phyloP scores from a whole-genome alignment of 2,113 vertebrate genomes.

The Morone chrysops region DNA sequence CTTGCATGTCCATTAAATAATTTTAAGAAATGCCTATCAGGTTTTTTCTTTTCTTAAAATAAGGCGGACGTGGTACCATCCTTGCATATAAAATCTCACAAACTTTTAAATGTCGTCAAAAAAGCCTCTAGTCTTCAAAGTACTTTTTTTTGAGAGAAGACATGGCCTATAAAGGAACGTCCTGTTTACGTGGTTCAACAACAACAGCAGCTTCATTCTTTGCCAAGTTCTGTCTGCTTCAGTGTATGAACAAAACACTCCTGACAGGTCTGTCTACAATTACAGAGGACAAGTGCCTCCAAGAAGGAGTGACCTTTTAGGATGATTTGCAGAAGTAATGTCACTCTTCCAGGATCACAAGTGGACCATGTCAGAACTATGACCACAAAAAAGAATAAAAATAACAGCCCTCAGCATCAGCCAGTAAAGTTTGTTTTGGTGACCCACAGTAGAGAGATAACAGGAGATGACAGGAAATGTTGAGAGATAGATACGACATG shows the following conservation, averaged over 20 bases:
- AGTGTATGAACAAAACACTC: too few relatives aligned
- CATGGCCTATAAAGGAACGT: neutral
- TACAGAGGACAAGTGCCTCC: neutral
- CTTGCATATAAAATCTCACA: too few relatives aligned
- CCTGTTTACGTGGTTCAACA: neutral
- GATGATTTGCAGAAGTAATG: neutral
- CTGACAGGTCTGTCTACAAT: neutral
- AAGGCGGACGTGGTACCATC: too few relatives aligned
- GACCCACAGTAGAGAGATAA: neutral
- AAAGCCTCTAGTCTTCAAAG: too few relatives aligned
- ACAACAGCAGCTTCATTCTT: neutral
- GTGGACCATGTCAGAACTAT: neutral
- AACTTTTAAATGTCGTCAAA: too few relatives aligned
- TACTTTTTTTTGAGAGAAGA: neutral
- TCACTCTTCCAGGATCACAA: neutral
- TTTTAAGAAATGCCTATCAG: neutral
- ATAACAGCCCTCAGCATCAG: neutral
- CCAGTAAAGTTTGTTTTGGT: too few relatives aligned
- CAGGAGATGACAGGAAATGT: neutral
- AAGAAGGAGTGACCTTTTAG: neutral
- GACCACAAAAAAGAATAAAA: neutral
- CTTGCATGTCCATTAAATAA: neutral
- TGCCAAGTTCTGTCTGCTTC: neutral
- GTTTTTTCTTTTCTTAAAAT: too few relatives aligned
- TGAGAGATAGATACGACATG: neutral